Base-by-base conservation (phyloP, 1,140 invertebrate genomes). In the Lepeophtheirus salmonis region DNA sequence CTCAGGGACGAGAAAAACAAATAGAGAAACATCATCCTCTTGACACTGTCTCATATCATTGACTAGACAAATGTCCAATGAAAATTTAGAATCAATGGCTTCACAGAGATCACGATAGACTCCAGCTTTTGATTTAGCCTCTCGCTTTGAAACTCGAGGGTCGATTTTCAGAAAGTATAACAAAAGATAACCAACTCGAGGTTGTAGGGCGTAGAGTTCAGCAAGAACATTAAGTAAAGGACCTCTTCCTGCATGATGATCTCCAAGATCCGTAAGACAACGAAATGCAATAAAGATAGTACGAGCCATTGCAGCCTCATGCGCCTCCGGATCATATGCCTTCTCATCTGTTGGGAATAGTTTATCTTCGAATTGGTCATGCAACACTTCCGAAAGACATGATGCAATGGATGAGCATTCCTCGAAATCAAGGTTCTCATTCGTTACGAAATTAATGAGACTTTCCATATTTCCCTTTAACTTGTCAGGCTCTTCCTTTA, bases 111-210 rank as follows among this genome's bases (percentile, higher is more conserved):
- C 59, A 20, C 50, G 54, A 24, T 61, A 61, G 1, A 61, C n/a
- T 17, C 21, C 50, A 2, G 59, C 59, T 25, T 61, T 61, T 3
- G 21, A 12, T 21, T 61, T 61, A 12, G 50, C 13, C 18, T 53
- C 51, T 13, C 48, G 50, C 21, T 24, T 17, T 13, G 54, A 17
- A 22, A 82, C 80, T 49, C 24, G 18, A 10, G 54, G 54, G 59
- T 83, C 80, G 57, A 84, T 81, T 78, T 86, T 86, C 50, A 88
- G 73, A 71, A 84, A 89, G 70, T 88, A 94, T 18, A 95, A 72
- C 50, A 95, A 73, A 64, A 86, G 76, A 70, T 89, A 92, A 56
- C 89, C 89, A 58, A 88, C 77, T 67, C 77, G 77, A 2, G 82
- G 77, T 67, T 84, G 78, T 65, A 78, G 71, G 63, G 48, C 26